Base-by-base conservation (phyloP, 2,888 invertebrate genomes). In the Octonoba sinensis region DNA sequence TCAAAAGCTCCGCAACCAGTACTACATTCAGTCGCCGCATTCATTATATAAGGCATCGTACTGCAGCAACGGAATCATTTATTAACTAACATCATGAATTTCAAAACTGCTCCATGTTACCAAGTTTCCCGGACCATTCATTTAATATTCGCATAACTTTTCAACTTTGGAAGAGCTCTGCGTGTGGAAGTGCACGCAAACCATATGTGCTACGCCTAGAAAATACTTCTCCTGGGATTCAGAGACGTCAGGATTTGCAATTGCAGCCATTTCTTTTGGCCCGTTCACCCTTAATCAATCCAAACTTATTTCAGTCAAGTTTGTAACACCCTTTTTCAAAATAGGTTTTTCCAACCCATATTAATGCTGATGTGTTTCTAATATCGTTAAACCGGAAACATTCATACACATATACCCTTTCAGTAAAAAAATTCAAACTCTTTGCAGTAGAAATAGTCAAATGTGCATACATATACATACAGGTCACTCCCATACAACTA, bases 111-210 rank as follows among this genome's bases (percentile, higher is more conserved):
- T 47, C 49, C 24, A 66, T 60, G 59, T 57, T 64, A 57, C 22
- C 1, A 59, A 8, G 72, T n/a, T n/a, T 27, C 49, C 56, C 54
- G 56, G 79, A 73, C 71, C 59, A 67, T 79, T 73, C 79, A 69
- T 73, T 67, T 67, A 67, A 56, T 73, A 79, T 79, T 72, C 73
- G 67, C 79, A 73, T 73, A 79, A 79, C 72, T 79, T 79, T 72
- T 72, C 65, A 46, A 59, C 67, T 79, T 73, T 60, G 67, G n/a
- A 57, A 36, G 54, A 59, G 15, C 65, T 15, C 27, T 66, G 69
- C 73, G 67, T 79, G 73, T 60, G 54, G 47, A 47, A 56, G 16
- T 6, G 69, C 79, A 79, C 79, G 79, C 73, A 44, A 73, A 18
- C 36, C 12, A 59, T 20, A 47, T 47, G 27, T 47, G 46, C 49